Evolutionary conservation across 2,888 invertebrate genomes (phyloP), one percentile per base, ranked within the genome.

Genomic region (Melinaea menophilus): DNA sequence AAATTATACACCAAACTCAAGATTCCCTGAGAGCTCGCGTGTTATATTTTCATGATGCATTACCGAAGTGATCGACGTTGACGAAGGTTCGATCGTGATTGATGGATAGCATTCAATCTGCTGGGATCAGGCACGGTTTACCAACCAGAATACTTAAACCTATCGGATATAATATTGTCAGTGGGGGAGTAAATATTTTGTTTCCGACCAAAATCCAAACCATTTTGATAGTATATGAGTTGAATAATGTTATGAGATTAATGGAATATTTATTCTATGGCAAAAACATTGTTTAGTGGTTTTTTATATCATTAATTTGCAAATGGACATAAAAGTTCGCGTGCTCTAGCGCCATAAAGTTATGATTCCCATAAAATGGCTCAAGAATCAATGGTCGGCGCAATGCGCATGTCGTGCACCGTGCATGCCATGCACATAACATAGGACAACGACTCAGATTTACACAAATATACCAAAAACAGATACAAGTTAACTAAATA

Each of bases 301-400:
- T 22, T 22, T 22, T 22, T 22, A 22, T 22, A 22, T 22, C 22
- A 51, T 51, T 13, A 31, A 22, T 51, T 13, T 31, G 51, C 31
- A 51, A 9, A 48, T 51, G 13, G 11, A 22, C 22, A 22, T 11
- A 22, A 22, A 51, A 61, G n/a, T n/a, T 69, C 60, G 68, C 69
- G 69, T 69, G 66, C 56, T 55, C 62, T 33, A 59, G 62, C 56
- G 61, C 68, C 64, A 61, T 66, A 64, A 65, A 55, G 37, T 56
- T 47, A 54, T 59, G 59, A 55, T 22, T 58, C 48, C 61, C 64
- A 55, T 64, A 64, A 46, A 63, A 64, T 64, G 59, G 61, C 47
- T 37, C 7, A 51, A 54, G 56, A 60, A 65, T 68, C 68, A 65
- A 66, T 68, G 57, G 37, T 47, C 56, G 60, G 68, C 69, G 69